A percentile compares a stretch with the other conserved stretches of the same genome.
These are phyloP conservation scores for Abscondita cerata DNA, from an alignment of 2,888 invertebrate genomes.

Conservation along the genomic window DNA sequence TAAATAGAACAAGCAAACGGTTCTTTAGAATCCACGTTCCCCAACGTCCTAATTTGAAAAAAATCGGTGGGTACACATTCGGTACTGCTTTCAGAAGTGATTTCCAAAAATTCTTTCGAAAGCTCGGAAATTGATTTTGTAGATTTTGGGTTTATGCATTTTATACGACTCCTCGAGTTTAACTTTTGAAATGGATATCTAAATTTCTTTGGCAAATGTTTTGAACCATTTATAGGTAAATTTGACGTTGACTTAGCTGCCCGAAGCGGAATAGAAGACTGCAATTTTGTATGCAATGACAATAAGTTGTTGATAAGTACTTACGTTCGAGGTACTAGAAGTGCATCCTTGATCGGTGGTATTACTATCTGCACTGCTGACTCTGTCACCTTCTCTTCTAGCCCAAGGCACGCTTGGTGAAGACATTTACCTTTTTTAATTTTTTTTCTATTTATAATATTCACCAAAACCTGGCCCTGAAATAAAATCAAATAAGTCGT, in stretches of 20 bases:
- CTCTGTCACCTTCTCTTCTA: not conserved
- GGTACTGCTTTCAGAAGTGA: conserved; percentile 5
- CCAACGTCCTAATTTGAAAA: conserved; percentile 13
- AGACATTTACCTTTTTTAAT: not conserved
- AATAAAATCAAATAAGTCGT: not conserved
- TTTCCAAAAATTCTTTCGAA: not conserved
- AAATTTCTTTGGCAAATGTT: not conserved
- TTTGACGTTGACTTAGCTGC: not conserved
- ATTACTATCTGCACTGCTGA: not conserved
- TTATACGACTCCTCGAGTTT: too few relatives aligned
- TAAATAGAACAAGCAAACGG: conserved; percentile 32
- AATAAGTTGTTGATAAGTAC: not conserved
- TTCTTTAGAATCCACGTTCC: conserved; percentile 15
- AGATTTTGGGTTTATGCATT: not conserved
- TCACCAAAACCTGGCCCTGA: not conserved
- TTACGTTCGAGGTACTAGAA: conserved; percentile 2
- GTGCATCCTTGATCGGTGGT: not conserved
- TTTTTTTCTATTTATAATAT: not conserved
- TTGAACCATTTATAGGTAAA: conserved; percentile 3
- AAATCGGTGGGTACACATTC: conserved; percentile 8
- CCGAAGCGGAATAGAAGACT: not conserved
- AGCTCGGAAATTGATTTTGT: not conserved
- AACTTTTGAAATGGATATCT: not conserved
- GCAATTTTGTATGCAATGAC: too few relatives aligned
- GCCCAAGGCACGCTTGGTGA: not conserved